Conservation (phyloP, 2,888 invertebrate genomes). For the Acanthococcus lagerstroemiae region DNA sequence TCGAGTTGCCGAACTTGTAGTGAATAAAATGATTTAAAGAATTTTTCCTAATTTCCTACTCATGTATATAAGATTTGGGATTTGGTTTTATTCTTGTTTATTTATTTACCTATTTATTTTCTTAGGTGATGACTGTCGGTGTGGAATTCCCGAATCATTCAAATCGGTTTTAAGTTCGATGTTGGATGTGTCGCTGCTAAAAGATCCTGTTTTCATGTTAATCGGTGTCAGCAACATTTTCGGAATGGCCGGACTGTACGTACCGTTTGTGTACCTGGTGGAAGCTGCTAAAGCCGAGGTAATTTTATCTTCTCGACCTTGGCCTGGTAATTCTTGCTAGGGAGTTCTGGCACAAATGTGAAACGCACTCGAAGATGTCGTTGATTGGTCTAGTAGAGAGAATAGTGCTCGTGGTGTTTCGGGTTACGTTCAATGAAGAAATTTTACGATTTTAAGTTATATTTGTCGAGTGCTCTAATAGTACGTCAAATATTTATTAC, state of each 20-base stretch:
- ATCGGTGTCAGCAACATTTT: conserved; percentile 90
- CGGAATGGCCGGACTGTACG: conserved; percentile 94
- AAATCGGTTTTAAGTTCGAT: conserved; percentile 75
- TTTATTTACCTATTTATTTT: neutral
- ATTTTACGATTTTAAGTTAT: too few species aligned
- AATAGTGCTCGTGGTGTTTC: too few species aligned
- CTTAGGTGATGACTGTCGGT: conserved; percentile 46
- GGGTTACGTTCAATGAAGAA: too few species aligned
- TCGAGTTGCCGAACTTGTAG: too few species aligned
- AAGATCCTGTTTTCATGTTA: conserved; percentile 80
- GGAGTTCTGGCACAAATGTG: too few species aligned
- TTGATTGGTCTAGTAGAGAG: too few species aligned
- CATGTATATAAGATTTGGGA: too few species aligned
- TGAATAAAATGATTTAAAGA: too few species aligned
- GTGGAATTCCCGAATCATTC: conserved; percentile 74
- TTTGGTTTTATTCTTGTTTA: neutral
- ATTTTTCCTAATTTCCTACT: too few species aligned
- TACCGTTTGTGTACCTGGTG: conserved; percentile 90
- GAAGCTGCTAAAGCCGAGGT: conserved; percentile 55
- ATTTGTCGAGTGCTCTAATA: too few species aligned
- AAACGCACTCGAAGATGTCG: too few species aligned
- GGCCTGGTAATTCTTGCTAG: neutral
- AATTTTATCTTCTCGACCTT: conserved; percentile 25
- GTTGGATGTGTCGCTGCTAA: conserved; percentile 80
- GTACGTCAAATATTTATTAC: too few species aligned